Evolutionary conservation across 2,888 invertebrate genomes (phyloP), one percentile per base, ranked within the genome.

Genomic region (Augiades crinisus): DNA sequence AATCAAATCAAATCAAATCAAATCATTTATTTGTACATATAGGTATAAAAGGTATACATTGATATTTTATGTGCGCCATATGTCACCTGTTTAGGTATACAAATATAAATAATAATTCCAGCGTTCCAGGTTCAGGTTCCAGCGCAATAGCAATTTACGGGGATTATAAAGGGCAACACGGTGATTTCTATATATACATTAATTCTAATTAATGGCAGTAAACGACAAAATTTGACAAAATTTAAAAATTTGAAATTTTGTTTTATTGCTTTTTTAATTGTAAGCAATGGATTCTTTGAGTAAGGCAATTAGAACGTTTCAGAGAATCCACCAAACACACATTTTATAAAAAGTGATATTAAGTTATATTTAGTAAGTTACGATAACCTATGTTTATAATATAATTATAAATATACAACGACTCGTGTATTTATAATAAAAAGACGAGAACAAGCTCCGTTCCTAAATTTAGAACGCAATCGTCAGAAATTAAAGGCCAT

Each of bases 401-500:
- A 27, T 27, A 27, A 10, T 27, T 27, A 27, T 10, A 10, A 27
- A 27, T 0, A 27, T 2, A n/a, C 10, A 10, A 2, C 1, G 4
- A 10, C n/a, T 27, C 10, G 22, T 13, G 8, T 12, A 24, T 47
- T 27, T 19, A 13, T 17, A 37, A 30, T 16, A n/a, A 38, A 41
- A 21, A 41, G 41, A 41, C 22, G 41, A 34, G 34, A 49, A 34
- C 33, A 33, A 10, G 31, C 47, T 40, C 14, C 31, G 47, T 40
- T 47, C 10, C 33, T n/a, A n/a, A n/a, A n/a, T 21, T 13, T 33
- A 6, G 17, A 34, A 22, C 1, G 14, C 5, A 12, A n/a, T 3
- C 3, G 5, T 13, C 10, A n/a, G n/a, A 30, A 19, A 12, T 33
- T 12, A 8, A 13, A n/a, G 12, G 31, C 17, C 14, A 34, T 22